phyloP scores from a whole-genome alignment of 2,888 invertebrate genomes.

The Pteria penguin region DNA sequence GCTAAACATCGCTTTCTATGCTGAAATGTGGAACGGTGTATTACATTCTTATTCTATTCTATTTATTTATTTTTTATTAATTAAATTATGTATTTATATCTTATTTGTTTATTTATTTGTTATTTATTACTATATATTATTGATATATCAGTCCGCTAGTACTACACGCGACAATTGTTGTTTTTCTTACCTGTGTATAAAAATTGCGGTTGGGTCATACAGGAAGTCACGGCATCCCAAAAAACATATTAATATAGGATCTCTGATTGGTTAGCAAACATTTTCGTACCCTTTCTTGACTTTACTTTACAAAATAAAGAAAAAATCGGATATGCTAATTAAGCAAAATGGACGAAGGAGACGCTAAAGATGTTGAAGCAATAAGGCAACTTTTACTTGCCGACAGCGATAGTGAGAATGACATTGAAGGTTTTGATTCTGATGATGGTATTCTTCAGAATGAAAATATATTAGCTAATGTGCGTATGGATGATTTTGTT shows the following conservation, averaged over 20 bases:
- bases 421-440: constrained; percentile 12
- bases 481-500: constrained; percentile 7
- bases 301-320: neutral
- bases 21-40: no score
- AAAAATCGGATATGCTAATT: neutral
- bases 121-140: no score
- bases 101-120: no score
- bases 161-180: constrained; percentile 10
- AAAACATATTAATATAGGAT: neutral
- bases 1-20: no score
- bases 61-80: no score
- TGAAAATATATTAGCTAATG: no score
- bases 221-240: neutral
- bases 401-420: neutral
- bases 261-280: neutral
- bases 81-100: no score
- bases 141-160: constrained; percentile 4
- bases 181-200: neutral
- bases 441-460: neutral
- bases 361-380: constrained; percentile 15
- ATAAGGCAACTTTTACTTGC: constrained; percentile 8
- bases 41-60: no score
- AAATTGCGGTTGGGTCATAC: neutral
- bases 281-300: neutral
- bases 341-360: constrained; percentile 16